Conservation (phyloP, 2,888 invertebrate species). For the Monopis laevigella region DNA sequence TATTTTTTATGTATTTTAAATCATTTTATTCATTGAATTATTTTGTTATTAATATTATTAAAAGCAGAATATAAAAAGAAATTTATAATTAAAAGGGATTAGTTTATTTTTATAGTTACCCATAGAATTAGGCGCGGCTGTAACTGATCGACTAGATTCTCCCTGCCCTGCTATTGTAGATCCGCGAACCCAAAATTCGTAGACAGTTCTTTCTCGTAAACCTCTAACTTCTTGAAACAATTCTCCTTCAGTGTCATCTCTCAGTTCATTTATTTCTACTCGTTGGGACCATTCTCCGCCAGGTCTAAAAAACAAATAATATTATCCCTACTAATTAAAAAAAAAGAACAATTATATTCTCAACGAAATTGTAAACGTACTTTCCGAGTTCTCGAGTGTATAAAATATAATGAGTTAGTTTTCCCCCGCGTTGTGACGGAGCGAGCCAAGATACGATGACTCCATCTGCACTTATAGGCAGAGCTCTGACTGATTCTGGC, state of each 20-base stretch:
- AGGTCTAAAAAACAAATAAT: slow-evolving; percentile 27
- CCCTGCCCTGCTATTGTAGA: slow-evolving; percentile 76
- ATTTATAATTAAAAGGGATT: too few species aligned
- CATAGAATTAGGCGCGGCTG: slow-evolving; percentile 34
- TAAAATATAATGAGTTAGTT: slow-evolving; percentile 80
- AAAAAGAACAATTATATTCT: too few species aligned
- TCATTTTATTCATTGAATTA: neutral
- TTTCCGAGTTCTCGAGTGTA: slow-evolving; percentile 75
- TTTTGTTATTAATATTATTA: neutral
- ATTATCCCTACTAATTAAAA: too few species aligned
- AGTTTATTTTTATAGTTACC: too few species aligned
- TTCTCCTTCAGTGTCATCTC: slow-evolving; percentile 28
- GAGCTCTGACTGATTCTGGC: slow-evolving; percentile 79
- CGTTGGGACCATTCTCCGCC: slow-evolving; percentile 48
- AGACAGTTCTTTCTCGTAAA: slow-evolving; percentile 74
- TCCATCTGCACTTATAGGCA: slow-evolving; percentile 77
- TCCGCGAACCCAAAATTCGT: slow-evolving; percentile 86
- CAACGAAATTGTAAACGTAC: too few species aligned
- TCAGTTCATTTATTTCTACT: slow-evolving; percentile 26
- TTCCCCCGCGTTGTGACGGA: slow-evolving; percentile 77
- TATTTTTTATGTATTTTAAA: neutral
- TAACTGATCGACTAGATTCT: slow-evolving; percentile 66
- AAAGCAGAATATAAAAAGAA: neutral
- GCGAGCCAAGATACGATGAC: slow-evolving; percentile 85
- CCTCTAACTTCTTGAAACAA: slow-evolving; percentile 72